Percentiles rank a stretch among this genome's conserved stretches.
These are phyloP conservation scores for Paracanthobrama guichenoti DNA, from an alignment of 2,113 vertebrate genomes.

Conservation along the genomic window DNA sequence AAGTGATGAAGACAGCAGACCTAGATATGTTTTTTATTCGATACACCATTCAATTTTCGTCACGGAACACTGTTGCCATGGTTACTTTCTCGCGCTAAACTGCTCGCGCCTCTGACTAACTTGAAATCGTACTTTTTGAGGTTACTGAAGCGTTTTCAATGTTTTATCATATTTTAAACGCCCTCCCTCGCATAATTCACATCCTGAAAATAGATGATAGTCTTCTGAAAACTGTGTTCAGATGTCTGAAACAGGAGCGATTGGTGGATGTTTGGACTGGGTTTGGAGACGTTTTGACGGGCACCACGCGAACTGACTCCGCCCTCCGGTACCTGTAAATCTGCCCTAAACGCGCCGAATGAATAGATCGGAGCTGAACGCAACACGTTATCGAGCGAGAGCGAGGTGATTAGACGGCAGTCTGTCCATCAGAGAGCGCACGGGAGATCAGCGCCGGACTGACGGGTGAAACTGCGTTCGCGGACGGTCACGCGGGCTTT, in stretches of 20 bases:
- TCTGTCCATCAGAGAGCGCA: neutral
- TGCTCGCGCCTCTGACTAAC: neutral
- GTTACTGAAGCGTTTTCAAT: neutral
- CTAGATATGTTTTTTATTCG: no score
- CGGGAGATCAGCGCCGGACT: neutral
- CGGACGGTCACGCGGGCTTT: neutral
- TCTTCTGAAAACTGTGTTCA: neutral
- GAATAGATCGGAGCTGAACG: neutral
- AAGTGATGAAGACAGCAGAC: neutral
- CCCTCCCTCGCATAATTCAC: neutral
- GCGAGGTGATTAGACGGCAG: neutral
- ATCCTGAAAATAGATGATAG: neutral
- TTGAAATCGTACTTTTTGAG: neutral
- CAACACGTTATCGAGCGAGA: neutral
- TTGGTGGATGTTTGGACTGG: neutral
- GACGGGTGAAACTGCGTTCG: no score
- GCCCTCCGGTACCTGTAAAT: conserved; percentile 24
- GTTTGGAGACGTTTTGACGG: conserved; percentile 15
- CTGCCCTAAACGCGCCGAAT: neutral
- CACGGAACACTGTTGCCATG: neutral
- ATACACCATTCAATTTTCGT: no score
- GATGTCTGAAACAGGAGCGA: neutral
- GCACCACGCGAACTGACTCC: neutral
- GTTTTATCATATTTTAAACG: neutral
- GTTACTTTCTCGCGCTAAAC: neutral